A percentile compares a stretch with the other conserved stretches of the same genome.
These are phyloP conservation scores for Trichonephila clavata DNA, from an alignment of 1,140 invertebrate species.

Conservation along the genomic window DNA sequence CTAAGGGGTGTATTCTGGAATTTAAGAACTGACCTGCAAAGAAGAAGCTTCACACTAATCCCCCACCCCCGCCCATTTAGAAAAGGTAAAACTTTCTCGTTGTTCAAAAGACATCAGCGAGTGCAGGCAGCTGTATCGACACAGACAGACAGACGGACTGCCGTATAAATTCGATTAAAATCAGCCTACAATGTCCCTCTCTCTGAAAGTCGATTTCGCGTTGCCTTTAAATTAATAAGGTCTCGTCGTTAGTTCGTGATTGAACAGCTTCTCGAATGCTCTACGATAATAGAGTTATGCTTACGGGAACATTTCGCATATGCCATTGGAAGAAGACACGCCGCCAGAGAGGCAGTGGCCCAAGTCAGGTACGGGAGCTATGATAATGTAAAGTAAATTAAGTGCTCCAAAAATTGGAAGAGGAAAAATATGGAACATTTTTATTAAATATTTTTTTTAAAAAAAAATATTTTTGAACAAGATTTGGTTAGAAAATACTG, in stretches of 20 bases:
- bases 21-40: background rate
- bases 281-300: conserved; percentile 73
- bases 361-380: background rate
- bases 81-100: conserved; percentile 44
- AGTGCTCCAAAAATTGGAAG: background rate
- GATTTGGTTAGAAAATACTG: too few relatives aligned
- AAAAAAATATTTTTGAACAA: too few relatives aligned
- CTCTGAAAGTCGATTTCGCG: conserved; percentile 70
- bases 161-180: conserved; percentile 69
- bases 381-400: background rate
- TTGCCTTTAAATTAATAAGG: conserved; percentile 75
- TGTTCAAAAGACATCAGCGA: conserved; percentile 19
- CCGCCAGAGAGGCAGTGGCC: background rate
- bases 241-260: conserved; percentile 73
- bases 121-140: conserved; percentile 28
- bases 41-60: background rate
- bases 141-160: conserved; percentile 41
- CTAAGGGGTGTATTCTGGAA: too few relatives aligned
- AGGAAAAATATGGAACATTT: background rate
- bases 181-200: conserved; percentile 30
- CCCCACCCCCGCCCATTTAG: background rate
- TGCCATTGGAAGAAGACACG: background rate
- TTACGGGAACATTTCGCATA: conserved; percentile 71
- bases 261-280: conserved; percentile 71
- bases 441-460: too few relatives aligned